phyloP scores from a whole-genome alignment of 2,888 invertebrate species.

The Cybosia mesomella region DNA sequence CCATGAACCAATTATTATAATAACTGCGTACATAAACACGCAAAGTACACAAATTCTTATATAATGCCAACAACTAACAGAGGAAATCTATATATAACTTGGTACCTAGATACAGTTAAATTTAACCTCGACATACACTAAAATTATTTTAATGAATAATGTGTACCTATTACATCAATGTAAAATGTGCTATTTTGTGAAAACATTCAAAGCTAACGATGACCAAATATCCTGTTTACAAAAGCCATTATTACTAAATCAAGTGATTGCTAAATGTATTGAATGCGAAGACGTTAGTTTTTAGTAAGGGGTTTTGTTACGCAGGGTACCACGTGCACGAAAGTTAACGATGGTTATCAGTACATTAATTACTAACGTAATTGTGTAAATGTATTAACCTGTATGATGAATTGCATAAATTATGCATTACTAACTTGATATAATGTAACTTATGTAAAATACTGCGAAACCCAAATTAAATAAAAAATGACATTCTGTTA shows the following conservation, averaged over 20 bases:
- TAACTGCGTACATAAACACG: not conserved
- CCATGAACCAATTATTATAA: not conserved
- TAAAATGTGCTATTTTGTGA: constrained; percentile 7
- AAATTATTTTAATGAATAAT: not conserved
- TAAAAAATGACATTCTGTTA: not conserved
- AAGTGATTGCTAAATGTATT: constrained; percentile 27
- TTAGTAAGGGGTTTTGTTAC: not conserved
- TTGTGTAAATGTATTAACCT: not conserved
- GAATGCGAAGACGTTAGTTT: constrained; percentile 10
- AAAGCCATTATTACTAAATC: constrained; percentile 29
- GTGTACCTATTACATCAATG: constrained; percentile 12
- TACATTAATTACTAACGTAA: not conserved
- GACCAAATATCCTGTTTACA: constrained; percentile 49
- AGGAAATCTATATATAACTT: not conserved
- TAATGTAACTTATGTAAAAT: not conserved
- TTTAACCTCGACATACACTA: constrained; percentile 6
- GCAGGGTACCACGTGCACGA: not conserved
- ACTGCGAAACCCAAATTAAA: not conserved
- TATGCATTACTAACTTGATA: not conserved
- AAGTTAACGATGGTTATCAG: not conserved
- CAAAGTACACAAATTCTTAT: not conserved
- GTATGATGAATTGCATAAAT: not conserved
- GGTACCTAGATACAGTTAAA: not conserved
- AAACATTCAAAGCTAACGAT: constrained; percentile 13
- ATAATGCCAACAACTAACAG: not conserved